Evolutionary conservation across 2,888 invertebrate species (phyloP).

Genomic region (Epirrhoe tristata): DNA sequence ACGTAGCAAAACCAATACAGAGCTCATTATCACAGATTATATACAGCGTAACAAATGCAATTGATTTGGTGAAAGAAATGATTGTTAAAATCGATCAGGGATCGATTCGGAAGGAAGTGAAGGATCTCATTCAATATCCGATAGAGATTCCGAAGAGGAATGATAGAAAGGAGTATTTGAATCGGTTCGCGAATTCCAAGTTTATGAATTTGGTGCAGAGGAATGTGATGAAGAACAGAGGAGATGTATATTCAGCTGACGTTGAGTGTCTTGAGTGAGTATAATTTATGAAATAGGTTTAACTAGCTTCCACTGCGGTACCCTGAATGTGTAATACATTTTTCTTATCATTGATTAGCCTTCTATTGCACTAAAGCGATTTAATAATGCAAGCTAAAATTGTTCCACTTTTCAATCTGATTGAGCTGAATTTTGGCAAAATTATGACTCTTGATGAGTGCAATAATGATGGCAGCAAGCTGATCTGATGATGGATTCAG

Average conservation of each 20-base stretch:
- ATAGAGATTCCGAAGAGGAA: constrained; percentile 55
- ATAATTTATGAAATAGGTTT: constrained; percentile 10
- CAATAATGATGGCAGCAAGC: too few relatives aligned
- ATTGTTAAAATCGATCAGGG: constrained; percentile 67
- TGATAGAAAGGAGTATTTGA: constrained; percentile 66
- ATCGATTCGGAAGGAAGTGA: constrained; percentile 59
- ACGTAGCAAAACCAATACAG: constrained; percentile 90
- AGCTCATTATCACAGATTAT: constrained; percentile 88
- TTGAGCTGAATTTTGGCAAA: too few relatives aligned
- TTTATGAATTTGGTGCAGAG: constrained; percentile 68
- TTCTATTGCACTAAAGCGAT: too few relatives aligned
- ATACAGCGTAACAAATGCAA: constrained; percentile 86
- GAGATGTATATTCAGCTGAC: constrained; percentile 50
- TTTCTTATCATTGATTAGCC: too few relatives aligned
- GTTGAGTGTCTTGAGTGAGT: constrained; percentile 82
- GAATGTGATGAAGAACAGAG: constrained; percentile 43
- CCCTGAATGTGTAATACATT: constrained; percentile 2
- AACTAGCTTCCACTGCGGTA: too few relatives aligned
- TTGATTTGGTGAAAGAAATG: constrained; percentile 81
- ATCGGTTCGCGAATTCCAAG: constrained; percentile 71
- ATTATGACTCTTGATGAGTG: too few relatives aligned
- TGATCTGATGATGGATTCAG: too few relatives aligned
- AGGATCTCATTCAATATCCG: constrained; percentile 83
- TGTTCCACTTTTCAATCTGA: too few relatives aligned
- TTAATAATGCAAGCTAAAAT: too few relatives aligned